Evolutionary conservation across 2,797 vertebrate genomes (phyloP).

Genomic region (Paguma larvata): DNA sequence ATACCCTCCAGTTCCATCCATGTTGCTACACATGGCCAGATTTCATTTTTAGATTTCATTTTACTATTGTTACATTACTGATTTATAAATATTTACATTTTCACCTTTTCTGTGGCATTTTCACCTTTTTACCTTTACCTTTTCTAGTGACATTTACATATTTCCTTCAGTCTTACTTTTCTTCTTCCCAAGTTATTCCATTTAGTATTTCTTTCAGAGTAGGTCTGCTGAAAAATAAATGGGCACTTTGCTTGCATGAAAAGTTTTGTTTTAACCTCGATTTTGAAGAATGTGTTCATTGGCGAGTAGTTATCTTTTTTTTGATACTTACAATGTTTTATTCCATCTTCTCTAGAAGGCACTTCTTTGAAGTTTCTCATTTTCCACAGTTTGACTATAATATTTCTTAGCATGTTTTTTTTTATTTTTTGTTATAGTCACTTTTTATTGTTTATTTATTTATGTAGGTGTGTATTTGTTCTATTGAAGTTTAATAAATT

Average conservation of each 20-base stretch:
- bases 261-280: background rate
- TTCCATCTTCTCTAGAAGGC: background rate
- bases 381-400: background rate
- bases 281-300: background rate
- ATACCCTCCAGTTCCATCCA: too few relatives aligned
- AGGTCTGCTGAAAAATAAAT: background rate
- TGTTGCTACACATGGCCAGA: too few relatives aligned
- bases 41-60: too few relatives aligned
- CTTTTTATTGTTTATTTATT: background rate
- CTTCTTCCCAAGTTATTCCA: background rate
- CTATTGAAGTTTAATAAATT: background rate
- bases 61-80: background rate
- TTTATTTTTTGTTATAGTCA: background rate
- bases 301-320: background rate
- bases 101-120: background rate
- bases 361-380: background rate
- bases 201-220: background rate
- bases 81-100: background rate
- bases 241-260: background rate
- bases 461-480: background rate
- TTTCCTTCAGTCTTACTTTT: background rate
- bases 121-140: too few relatives aligned
- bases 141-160: background rate
- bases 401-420: background rate
- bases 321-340: background rate